phyloP scores from a whole-genome alignment of 2,797 vertebrate genomes.

The Setipinna tenuifilis region DNA sequence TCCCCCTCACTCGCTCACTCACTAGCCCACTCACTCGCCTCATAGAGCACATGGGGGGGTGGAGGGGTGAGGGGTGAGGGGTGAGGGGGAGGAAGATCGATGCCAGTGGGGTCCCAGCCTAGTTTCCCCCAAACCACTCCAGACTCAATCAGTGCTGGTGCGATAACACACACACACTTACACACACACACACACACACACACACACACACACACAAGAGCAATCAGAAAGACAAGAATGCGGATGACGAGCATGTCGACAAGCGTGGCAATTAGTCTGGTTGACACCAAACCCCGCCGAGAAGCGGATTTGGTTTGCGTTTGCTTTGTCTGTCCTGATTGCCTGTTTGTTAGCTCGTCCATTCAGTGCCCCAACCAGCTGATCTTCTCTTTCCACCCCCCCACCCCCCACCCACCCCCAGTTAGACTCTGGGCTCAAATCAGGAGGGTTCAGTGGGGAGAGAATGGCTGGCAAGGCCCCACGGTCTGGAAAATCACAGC shows the following conservation, averaged over 20 bases:
- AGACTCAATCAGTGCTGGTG: slow-evolving; percentile 53
- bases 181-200: slow-evolving; percentile 14
- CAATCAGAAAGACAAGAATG: slow-evolving; percentile 13
- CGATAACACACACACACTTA: slow-evolving; percentile 43
- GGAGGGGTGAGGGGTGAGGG: slow-evolving; percentile 46
- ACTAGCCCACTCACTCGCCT: neutral
- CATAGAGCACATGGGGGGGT: slow-evolving; percentile 44
- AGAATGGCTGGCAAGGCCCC: neutral
- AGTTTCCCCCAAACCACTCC: slow-evolving; percentile 36
- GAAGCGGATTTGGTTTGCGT: neutral
- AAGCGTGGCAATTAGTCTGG: neutral
- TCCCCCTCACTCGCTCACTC: slow-evolving; percentile 30
- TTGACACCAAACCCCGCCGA: neutral
- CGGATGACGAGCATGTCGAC: slow-evolving; percentile 2
- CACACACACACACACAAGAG: slow-evolving; percentile 5
- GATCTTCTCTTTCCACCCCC: neutral
- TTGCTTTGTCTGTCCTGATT: slow-evolving; percentile 2
- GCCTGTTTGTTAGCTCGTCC: neutral
- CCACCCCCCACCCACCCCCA: neutral
- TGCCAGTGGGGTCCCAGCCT: slow-evolving; percentile 29
- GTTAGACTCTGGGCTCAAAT: no score
- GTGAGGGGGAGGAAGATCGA: slow-evolving; percentile 15
- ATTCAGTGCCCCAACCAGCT: neutral
- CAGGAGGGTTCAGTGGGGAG: neutral
- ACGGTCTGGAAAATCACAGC: no score